Evolutionary conservation across 2,797 vertebrate species (phyloP), one percentile per base, ranked within the genome.

Genomic region (Tokudaia tokunoshimensis): DNA sequence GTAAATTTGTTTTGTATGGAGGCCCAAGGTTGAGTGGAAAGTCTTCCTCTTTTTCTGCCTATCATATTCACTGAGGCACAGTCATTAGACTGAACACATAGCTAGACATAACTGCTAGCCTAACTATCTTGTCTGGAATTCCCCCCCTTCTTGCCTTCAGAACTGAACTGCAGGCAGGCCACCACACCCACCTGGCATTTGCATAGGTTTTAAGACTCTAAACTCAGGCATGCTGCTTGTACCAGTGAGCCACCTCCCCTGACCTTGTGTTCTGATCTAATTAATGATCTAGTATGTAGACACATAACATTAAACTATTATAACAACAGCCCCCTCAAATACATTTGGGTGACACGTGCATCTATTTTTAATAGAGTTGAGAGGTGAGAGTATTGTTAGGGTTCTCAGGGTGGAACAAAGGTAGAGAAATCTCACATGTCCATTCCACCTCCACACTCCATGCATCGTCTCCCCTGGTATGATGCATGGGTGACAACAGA

Each of bases 201-300:
- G 22, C 65, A 41, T 72, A 37, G 34, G 4, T 72, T 87, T 52
- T 55, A n/a, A 55, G 84, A 72, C 15, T 52, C 31, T 50, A 72
- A 37, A 72, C 47, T 20, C 50, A 0, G 15, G 52, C 67, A 11
- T 74, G 67, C 14, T 55, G 65, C 50, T 74, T 41, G 5, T 70
- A 22, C 17, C 55, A 29, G 6, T 44, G n/a, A 59, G 37, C 70
- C 8, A 41, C 26, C 26, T 59, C 37, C 26, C 17, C 19, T 61
- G 72, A 19, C 50, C 67, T 70, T 31, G 31, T 92, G 76, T 50
- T 96, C 41, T 55, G 17, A 65, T 92, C 85, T 93, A 75, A 86
- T 61, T 52, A 50, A 24, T 47, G 19, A 13, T 65, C 57, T 55
- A 6, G 76, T 78, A 52, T 37, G 75, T 29, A 86, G 59, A 12